Percentiles rank a stretch among this genome's conserved stretches.
Conservation (phyloP, 1,140 invertebrate genomes). For the Drosophila pseudoobscura region DNA sequence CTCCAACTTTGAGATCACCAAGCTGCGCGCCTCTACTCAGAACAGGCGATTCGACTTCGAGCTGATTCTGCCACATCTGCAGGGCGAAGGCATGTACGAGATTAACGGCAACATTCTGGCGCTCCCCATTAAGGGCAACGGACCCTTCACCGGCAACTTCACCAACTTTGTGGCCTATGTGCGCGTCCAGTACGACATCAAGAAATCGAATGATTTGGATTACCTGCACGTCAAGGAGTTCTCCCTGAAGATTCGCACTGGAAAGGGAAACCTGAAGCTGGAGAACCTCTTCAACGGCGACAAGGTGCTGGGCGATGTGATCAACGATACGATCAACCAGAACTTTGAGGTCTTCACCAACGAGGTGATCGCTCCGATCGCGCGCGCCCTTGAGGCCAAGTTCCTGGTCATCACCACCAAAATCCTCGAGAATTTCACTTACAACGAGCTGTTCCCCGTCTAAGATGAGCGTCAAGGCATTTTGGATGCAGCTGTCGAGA, state of each 20-base stretch:
- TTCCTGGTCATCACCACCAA: slow-evolving; percentile 85
- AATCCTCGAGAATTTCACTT: slow-evolving; percentile 85
- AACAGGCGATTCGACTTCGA: slow-evolving; percentile 84
- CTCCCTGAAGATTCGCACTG: slow-evolving; percentile 85
- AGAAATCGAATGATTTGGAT: slow-evolving; percentile 84
- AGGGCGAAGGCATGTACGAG: slow-evolving; percentile 86
- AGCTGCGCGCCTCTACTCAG: slow-evolving; percentile 85
- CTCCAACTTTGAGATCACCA: slow-evolving; percentile 85
- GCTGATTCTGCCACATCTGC: slow-evolving; percentile 85
- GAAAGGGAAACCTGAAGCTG: slow-evolving; percentile 85
- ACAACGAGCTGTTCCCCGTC: slow-evolving; percentile 85
- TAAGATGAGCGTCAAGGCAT: slow-evolving; percentile 22
- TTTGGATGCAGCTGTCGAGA: slow-evolving; percentile 8
- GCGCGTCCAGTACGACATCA: slow-evolving; percentile 84
- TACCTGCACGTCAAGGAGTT: slow-evolving; percentile 85
- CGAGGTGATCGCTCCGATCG: slow-evolving; percentile 86
- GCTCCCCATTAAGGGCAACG: slow-evolving; percentile 86
- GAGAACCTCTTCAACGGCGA: slow-evolving; percentile 88
- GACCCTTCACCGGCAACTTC: slow-evolving; percentile 86
- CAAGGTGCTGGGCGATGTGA: slow-evolving; percentile 84
- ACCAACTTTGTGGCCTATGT: slow-evolving; percentile 85
- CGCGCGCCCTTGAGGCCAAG: slow-evolving; percentile 84
- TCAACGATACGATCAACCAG: slow-evolving; percentile 86
- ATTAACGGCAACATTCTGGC: slow-evolving; percentile 86
- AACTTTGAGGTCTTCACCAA: slow-evolving; percentile 86